These are phyloP conservation scores for Myoxocephalus aenaeus DNA, from an alignment of 2,797 vertebrate genomes.

Conservation along the genomic window DNA sequence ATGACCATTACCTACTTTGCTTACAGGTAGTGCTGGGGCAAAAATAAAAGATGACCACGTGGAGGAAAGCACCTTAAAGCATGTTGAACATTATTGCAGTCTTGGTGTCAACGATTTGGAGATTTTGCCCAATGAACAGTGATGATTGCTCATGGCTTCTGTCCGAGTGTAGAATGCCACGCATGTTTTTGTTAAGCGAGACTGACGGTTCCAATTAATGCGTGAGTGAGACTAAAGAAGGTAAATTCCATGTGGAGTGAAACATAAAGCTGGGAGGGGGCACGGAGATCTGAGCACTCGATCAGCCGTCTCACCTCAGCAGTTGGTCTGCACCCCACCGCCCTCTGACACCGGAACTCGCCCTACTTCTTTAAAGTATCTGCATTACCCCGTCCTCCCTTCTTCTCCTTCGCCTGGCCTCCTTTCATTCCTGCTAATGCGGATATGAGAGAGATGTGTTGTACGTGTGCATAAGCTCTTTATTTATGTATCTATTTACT, in stretches of 20 bases:
- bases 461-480: background rate
- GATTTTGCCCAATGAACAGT: background rate
- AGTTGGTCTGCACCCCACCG: conserved; percentile 11
- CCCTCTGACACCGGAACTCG: conserved; percentile 3
- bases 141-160: conserved; percentile 14
- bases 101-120: background rate
- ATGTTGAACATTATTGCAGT: background rate
- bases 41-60: background rate
- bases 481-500: background rate
- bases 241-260: conserved; percentile 37
- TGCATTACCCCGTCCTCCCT: conserved; percentile 6
- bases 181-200: conserved; percentile 41
- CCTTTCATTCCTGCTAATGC: background rate
- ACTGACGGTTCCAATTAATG: conserved; percentile 48
- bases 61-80: background rate
- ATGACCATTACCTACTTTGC: background rate
- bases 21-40: background rate
- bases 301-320: conserved; percentile 44
- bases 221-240: conserved; percentile 17
- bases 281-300: conserved; percentile 27
- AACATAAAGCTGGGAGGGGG: conserved; percentile 22
- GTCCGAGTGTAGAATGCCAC: background rate
- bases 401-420: background rate
- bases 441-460: background rate
- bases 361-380: conserved; percentile 7